phyloP scores from a whole-genome alignment of 2,888 invertebrate species.

The Zeuzera pyrina region DNA sequence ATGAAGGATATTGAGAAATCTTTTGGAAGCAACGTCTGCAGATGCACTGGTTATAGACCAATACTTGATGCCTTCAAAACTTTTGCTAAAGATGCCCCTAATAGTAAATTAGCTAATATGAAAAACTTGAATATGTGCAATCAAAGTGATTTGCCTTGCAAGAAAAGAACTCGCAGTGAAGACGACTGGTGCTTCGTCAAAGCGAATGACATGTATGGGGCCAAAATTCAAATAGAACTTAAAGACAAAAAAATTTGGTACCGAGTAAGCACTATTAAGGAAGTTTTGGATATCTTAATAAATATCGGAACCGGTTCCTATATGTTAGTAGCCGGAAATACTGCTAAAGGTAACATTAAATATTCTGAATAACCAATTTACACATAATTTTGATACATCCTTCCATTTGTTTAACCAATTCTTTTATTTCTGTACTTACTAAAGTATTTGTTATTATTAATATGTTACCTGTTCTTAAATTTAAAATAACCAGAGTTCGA shows the following conservation, averaged over 20 bases:
- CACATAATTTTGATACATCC: no score
- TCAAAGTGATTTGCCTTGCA: slow-evolving; percentile 13
- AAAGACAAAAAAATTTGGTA: slow-evolving; percentile 61
- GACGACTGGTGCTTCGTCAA: slow-evolving; percentile 31
- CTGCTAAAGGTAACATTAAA: slow-evolving; percentile 77
- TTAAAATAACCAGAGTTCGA: no score
- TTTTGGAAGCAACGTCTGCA: slow-evolving; percentile 73
- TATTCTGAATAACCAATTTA: no score
- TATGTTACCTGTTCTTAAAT: no score
- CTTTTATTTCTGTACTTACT: no score
- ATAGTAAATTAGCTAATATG: neutral
- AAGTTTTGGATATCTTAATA: slow-evolving; percentile 64
- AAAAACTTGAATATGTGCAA: slow-evolving; percentile 9
- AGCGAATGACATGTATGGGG: slow-evolving; percentile 11
- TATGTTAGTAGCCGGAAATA: slow-evolving; percentile 82
- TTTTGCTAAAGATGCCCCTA: slow-evolving; percentile 33
- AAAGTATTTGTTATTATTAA: no score
- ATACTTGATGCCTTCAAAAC: slow-evolving; percentile 75
- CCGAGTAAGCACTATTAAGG: slow-evolving; percentile 55
- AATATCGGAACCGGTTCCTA: slow-evolving; percentile 56
- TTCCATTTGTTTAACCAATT: no score
- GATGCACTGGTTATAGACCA: slow-evolving; percentile 75
- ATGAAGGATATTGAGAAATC: slow-evolving; percentile 68
- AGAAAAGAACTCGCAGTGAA: slow-evolving; percentile 7
- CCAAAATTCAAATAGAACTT: slow-evolving; percentile 30